phyloP scores from a whole-genome alignment of 2,888 invertebrate genomes.

The Synergus laeviventris region DNA sequence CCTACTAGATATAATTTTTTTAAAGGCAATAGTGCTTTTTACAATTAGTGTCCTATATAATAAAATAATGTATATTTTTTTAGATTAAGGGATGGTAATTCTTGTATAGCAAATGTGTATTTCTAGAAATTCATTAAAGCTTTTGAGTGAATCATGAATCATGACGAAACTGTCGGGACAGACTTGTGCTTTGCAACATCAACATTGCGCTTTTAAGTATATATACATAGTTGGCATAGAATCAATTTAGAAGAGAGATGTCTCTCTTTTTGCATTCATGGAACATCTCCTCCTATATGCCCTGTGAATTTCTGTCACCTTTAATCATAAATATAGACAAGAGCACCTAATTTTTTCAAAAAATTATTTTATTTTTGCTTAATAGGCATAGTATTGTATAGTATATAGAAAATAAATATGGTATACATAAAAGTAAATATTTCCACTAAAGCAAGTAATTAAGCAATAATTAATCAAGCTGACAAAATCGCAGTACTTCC shows the following conservation, averaged over 20 bases:
- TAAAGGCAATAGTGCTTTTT: too few species aligned
- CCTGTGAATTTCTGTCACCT: not conserved
- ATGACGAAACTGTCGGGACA: not conserved
- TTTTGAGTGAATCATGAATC: not conserved
- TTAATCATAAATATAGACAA: not conserved
- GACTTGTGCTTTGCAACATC: not conserved
- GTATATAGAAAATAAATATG: conserved; percentile 27
- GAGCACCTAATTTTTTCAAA: conserved; percentile 25
- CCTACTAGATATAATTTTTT: too few species aligned
- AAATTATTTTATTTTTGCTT: conserved; percentile 30
- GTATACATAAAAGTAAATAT: conserved; percentile 10
- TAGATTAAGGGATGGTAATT: too few species aligned
- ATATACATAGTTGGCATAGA: too few species aligned
- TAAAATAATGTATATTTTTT: too few species aligned
- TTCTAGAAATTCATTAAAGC: not conserved
- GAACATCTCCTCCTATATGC: too few species aligned
- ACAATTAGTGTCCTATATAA: too few species aligned
- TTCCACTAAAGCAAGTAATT: not conserved
- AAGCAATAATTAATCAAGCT: conserved; percentile 19
- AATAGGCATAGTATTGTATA: not conserved
- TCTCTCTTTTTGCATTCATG: too few species aligned
- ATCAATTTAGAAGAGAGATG: too few species aligned
- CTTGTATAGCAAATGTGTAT: not conserved
- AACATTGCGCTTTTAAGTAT: too few species aligned
- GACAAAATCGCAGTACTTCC: not conserved